Base-by-base conservation (phyloP, 2,797 vertebrate species). In the Apogon talboti region DNA sequence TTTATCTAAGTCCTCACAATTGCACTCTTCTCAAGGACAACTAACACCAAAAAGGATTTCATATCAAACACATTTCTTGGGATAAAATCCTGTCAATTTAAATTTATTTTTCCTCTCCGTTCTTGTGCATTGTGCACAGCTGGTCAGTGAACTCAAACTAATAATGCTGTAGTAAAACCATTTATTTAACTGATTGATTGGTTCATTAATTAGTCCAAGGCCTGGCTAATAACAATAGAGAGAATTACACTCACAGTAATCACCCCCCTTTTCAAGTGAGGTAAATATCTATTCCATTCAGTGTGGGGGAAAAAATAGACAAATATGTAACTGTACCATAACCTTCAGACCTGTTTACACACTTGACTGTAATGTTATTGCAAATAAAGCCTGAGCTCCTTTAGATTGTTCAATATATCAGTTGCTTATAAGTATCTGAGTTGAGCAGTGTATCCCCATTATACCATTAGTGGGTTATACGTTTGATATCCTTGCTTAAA, bases 361-460 rank as follows among this genome's bases (percentile, higher is more conserved):
- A 15, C 52, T 43, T 50, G 21, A 44, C 24, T 58, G 33, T 14
- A 58, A 16, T 11, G 24, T 14, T 21, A 64, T 30, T 49, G 1
- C 7, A 14, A 33, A 30, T 61, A 28, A 61, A 68, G 51, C 18
- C 54, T 49, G 12, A 47, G 11, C 10, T n/a, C n/a, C n/a, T n/a
- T n/a, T n/a, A n/a, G n/a, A n/a, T n/a, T n/a, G n/a, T n/a, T 56
- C 42, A 28, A 28, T 6, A 28, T 28, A 6, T 3, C 3, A 28
- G 6, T 6, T 28, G 24, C 24, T 28, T 28, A 72, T 72, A 60
- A 63, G 18, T 75, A 11, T 45, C 49, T 58, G 9, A 66, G 11
- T 3, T 11, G 40, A 58, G 40, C 41, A 66, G 45, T 60, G 3
- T 66, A 54, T 30, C n/a, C 42, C 11, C 6, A 44, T 69, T 19